A percentile compares a stretch with the other conserved stretches of the same genome.
These are phyloP conservation scores for Pterocles burchelli DNA, from an alignment of 2,113 vertebrate species.

Conservation along the genomic window DNA sequence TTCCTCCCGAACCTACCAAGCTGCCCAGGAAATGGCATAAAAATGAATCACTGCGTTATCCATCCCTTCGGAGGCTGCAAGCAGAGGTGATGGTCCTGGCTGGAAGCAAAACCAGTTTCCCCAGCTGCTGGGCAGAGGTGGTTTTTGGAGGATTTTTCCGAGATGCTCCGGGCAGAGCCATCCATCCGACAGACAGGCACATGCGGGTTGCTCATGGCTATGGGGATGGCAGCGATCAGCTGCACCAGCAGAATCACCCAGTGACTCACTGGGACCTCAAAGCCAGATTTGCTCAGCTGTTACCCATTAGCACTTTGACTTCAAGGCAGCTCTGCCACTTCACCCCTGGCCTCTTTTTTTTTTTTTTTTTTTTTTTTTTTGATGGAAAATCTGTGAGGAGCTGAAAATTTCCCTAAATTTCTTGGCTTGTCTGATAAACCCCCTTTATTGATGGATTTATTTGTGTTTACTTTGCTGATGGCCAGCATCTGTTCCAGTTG, in stretches of 20 bases:
- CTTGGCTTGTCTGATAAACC: background rate
- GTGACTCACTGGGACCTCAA: background rate
- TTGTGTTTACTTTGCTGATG: background rate
- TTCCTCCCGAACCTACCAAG: background rate
- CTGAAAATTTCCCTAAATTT: conserved; percentile 3
- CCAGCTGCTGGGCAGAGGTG: background rate
- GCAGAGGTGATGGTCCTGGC: background rate
- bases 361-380: background rate
- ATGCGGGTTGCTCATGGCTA: no score
- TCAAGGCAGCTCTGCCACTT: background rate
- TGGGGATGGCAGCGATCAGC: background rate
- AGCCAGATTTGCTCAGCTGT: background rate
- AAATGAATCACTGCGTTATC: background rate
- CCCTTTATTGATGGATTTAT: background rate
- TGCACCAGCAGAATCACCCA: background rate
- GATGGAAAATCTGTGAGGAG: background rate
- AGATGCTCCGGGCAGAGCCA: background rate
- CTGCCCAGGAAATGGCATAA: background rate
- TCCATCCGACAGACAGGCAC: no score
- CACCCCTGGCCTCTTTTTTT: background rate
- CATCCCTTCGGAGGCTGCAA: rapidly evolving
- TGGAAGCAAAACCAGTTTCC: background rate
- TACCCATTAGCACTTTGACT: background rate
- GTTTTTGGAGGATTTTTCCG: background rate
- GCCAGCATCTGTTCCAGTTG: background rate